Percentiles rank a stretch among this genome's conserved stretches.
Conservation (phyloP, 2,797 vertebrate species). For the Rhinoraja longicauda region DNA sequence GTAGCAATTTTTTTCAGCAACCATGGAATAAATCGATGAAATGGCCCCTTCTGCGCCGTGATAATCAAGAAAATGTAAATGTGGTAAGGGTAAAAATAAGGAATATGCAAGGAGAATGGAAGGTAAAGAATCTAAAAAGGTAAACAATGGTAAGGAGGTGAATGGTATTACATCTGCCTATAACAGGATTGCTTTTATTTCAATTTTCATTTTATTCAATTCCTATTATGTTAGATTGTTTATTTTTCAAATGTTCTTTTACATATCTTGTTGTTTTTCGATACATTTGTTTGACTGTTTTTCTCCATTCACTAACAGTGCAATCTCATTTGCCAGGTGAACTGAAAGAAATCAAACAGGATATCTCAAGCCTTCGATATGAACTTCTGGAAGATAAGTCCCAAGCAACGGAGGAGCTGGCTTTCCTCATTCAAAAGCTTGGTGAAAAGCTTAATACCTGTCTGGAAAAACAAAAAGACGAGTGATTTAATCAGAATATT, state of each 20-base stretch:
- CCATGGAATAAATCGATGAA: no score
- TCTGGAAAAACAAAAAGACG: conserved; percentile 44
- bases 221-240: no score
- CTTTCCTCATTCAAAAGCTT: conserved; percentile 75
- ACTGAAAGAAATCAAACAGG: conserved; percentile 83
- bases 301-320: conserved; percentile 38
- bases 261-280: background rate
- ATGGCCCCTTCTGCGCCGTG: no score
- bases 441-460: conserved; percentile 70
- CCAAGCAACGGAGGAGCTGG: conserved; percentile 74
- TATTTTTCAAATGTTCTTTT: background rate
- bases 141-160: background rate
- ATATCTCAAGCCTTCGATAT: conserved; percentile 81
- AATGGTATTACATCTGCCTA: background rate
- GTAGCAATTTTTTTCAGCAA: no score
- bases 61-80: background rate
- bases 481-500: conserved; percentile 6
- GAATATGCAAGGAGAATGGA: background rate
- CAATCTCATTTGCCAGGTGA: conserved; percentile 59
- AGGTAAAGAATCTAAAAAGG: background rate
- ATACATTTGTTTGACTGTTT: background rate
- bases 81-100: background rate
- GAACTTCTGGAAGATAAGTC: conserved; percentile 81
- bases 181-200: background rate
- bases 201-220: background rate